Conservation (phyloP, 2,113 vertebrate genomes). For the Dasyurus viverrinus region DNA sequence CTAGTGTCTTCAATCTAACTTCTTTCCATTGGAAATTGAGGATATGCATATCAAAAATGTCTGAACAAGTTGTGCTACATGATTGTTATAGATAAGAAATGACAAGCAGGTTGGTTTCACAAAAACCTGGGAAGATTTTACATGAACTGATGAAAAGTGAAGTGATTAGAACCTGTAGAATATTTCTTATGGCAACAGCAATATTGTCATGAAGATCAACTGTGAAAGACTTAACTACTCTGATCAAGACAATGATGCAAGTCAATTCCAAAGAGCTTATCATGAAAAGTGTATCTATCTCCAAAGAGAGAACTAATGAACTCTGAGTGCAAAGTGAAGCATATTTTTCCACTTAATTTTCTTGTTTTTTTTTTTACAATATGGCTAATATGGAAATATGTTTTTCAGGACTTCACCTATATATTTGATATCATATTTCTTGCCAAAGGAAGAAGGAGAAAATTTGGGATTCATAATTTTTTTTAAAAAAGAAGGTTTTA, state of each 20-base stretch:
- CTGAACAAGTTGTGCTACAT: not conserved
- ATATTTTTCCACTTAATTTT: not conserved
- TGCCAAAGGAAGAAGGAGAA: not conserved
- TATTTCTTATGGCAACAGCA: no score
- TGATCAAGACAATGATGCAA: not conserved
- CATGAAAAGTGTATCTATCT: not conserved
- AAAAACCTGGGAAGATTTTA: not conserved
- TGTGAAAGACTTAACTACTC: not conserved
- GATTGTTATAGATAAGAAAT: not conserved
- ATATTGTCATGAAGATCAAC: no score
- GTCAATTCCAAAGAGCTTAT: not conserved
- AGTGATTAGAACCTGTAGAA: no score
- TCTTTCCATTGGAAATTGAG: not conserved
- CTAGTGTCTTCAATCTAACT: not conserved
- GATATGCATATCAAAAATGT: not conserved
- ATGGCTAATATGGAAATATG: not conserved
- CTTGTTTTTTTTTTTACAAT: not conserved
- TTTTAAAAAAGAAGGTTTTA: not conserved
- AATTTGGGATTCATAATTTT: not conserved
- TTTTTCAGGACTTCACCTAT: not conserved
- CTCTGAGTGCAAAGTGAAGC: not conserved
- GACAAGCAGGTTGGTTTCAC: not conserved
- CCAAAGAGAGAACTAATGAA: not conserved
- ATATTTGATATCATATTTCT: not conserved
- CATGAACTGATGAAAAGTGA: not conserved